These are phyloP conservation scores for Leptobrachium ailaonicum DNA, from an alignment of 2,113 vertebrate species.

Conservation along the genomic window DNA sequence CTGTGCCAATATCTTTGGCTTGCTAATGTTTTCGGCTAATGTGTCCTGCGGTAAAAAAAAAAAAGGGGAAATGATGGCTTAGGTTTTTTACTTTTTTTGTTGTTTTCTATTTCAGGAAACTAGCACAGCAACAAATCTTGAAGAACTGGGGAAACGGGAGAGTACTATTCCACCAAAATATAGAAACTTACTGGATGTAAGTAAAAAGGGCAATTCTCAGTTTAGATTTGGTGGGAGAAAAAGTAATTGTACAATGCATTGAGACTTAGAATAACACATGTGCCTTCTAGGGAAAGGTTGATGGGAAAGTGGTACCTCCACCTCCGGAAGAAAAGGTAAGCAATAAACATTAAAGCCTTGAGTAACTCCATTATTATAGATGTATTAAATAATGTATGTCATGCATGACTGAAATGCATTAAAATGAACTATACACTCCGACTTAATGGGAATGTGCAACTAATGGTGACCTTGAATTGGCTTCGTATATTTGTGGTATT, in stretches of 20 bases:
- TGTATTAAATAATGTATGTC: not conserved
- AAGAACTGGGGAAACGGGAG: conserved; percentile 70
- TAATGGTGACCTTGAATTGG: too few species aligned
- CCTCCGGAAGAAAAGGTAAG: conserved; percentile 43
- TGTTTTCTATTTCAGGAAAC: conserved; percentile 12
- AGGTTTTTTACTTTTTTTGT: too few species aligned
- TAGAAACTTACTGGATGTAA: conserved; percentile 66
- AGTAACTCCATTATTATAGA: not conserved
- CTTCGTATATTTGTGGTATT: too few species aligned
- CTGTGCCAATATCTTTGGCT: too few species aligned
- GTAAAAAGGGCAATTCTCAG: conserved; percentile 42
- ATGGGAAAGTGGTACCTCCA: conserved; percentile 50
- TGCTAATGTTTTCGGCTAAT: too few species aligned
- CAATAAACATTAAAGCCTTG: not conserved
- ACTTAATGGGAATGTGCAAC: too few species aligned
- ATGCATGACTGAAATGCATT: too few species aligned
- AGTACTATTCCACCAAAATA: conserved; percentile 71
- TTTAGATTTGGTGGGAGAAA: too few species aligned
- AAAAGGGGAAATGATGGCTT: too few species aligned
- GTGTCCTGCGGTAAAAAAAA: too few species aligned
- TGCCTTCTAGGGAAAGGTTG: conserved; percentile 63
- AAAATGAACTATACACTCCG: too few species aligned
- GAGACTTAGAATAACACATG: conserved; percentile 45
- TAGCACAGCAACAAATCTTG: conserved; percentile 55
- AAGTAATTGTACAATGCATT: too few species aligned